phyloP scores from a whole-genome alignment of 2,113 vertebrate genomes.

The Eptesicus fuscus region DNA sequence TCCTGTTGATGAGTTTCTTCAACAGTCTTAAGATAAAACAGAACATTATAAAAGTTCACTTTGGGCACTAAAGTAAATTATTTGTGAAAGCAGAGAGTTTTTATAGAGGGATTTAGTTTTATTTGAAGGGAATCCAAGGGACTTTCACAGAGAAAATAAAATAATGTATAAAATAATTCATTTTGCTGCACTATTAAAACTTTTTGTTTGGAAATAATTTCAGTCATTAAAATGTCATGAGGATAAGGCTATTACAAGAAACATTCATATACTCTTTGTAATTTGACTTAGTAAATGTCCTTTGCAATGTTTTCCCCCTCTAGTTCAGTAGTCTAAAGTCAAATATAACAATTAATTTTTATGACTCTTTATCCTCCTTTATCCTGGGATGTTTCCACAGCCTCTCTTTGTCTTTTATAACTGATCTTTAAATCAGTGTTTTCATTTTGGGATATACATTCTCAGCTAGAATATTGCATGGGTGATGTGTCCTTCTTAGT shows the following conservation, averaged over 20 bases:
- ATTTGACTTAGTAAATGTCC: neutral
- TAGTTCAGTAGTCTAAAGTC: neutral
- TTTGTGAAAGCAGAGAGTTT: constrained; percentile 23
- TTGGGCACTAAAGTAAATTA: neutral
- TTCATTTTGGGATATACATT: neutral
- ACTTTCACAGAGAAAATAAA: neutral
- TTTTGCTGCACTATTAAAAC: constrained; percentile 32
- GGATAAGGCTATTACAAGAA: neutral
- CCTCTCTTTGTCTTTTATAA: constrained; percentile 25
- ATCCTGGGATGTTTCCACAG: neutral
- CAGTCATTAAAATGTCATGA: neutral
- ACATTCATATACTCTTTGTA: neutral
- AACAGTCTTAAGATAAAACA: neutral
- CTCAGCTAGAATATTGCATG: neutral
- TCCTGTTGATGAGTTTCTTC: neutral
- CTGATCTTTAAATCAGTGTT: neutral
- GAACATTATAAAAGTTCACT: neutral
- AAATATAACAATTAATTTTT: neutral
- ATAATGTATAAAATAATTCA: neutral
- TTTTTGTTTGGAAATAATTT: constrained; percentile 51
- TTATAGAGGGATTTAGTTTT: constrained; percentile 5
- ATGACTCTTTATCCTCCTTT: neutral
- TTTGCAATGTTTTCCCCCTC: neutral
- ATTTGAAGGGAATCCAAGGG: neutral
- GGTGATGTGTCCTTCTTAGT: neutral